A percentile compares a stretch with the other conserved stretches of the same genome.
Conservation (phyloP, 2,888 invertebrate species). For the Thumatha senex region DNA sequence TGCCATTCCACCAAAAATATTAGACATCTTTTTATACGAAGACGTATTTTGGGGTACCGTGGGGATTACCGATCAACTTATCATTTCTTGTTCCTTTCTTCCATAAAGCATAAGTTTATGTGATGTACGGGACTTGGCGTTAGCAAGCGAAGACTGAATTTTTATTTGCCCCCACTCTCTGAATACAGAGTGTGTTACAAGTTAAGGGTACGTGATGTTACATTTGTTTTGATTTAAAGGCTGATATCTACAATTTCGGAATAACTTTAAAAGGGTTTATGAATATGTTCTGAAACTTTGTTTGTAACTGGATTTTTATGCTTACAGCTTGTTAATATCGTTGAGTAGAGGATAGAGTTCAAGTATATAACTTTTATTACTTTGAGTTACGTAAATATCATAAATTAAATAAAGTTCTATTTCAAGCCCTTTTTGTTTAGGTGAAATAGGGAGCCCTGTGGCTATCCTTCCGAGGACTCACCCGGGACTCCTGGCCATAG, state of each 20-base stretch:
- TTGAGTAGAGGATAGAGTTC: too few species aligned
- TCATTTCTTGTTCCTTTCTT: constrained; percentile 52
- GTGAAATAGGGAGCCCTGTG: too few species aligned
- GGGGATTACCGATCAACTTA: constrained; percentile 43
- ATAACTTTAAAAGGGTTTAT: neutral
- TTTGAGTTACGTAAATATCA: too few species aligned
- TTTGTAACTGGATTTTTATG: neutral
- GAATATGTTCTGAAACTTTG: neutral
- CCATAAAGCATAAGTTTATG: constrained; percentile 70
- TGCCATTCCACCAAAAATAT: neutral
- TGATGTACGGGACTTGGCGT: constrained; percentile 59
- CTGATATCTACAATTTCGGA: neutral
- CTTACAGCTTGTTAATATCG: too few species aligned
- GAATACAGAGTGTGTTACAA: constrained; percentile 51
- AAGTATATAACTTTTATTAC: too few species aligned
- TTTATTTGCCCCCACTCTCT: constrained; percentile 51
- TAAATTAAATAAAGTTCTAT: too few species aligned
- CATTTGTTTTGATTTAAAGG: constrained; percentile 24
- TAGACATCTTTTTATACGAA: neutral
- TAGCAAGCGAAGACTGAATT: constrained; percentile 49
- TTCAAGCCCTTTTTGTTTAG: too few species aligned
- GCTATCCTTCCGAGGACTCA: too few species aligned
- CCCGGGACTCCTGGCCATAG: too few species aligned
- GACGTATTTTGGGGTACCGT: neutral
- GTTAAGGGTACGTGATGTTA: constrained; percentile 16